These are phyloP conservation scores for Eurypyga helias DNA, from an alignment of 2,113 vertebrate species.

Conservation along the genomic window DNA sequence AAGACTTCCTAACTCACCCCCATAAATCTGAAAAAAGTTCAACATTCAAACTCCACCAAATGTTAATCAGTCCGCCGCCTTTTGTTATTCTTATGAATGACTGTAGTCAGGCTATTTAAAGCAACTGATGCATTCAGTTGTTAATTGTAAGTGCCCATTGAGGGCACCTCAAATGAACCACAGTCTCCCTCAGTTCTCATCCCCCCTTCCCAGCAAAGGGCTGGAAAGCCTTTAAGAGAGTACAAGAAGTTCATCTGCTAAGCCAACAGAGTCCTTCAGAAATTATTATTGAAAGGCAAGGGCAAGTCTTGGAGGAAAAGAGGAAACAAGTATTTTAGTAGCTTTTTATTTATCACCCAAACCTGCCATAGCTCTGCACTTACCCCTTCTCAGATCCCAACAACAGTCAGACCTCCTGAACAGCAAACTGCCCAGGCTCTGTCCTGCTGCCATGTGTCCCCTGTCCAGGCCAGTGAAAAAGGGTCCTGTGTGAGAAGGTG, in stretches of 20 bases:
- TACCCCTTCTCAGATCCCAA: background rate
- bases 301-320: background rate
- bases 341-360: background rate
- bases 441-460: accelerated
- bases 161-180: conserved; percentile 57
- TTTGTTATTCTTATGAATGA: conserved; percentile 68
- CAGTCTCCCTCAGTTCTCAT: conserved; percentile 33
- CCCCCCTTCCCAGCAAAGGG: background rate
- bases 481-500: background rate
- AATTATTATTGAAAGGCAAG: background rate
- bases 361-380: background rate
- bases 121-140: conserved; percentile 54
- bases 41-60: conserved; percentile 1
- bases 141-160: conserved; percentile 54
- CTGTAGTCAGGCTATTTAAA: conserved; percentile 58
- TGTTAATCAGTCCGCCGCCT: background rate
- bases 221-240: conserved; percentile 18
- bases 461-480: background rate
- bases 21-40: conserved; percentile 20
- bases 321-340: background rate
- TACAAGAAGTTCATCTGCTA: conserved; percentile 27
- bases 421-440: background rate
- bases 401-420: background rate
- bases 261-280: background rate
- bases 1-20: conserved; percentile 11